phyloP scores from a whole-genome alignment of 2,113 vertebrate species.

The Atlantisia rogersi region DNA sequence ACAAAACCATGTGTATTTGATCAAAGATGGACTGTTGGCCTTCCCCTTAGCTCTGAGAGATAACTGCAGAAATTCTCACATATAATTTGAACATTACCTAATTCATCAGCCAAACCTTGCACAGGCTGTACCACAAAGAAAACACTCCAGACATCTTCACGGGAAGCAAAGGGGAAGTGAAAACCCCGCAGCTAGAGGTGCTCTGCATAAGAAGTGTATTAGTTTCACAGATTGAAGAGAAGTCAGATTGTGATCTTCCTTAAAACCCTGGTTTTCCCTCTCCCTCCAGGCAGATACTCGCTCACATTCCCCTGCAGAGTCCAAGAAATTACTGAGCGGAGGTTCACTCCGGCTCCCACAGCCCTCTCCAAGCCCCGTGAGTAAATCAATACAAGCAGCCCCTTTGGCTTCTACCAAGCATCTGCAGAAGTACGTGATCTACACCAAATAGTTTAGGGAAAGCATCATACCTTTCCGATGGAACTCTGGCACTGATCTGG shows the following conservation, averaged over 20 bases:
- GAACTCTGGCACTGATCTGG: not conserved
- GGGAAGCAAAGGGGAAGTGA: not conserved
- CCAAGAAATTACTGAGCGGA: conserved; percentile 43
- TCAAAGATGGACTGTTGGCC: not conserved
- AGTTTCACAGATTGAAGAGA: conserved; percentile 1
- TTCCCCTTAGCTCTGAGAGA: conserved; percentile 8
- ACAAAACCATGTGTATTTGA: conserved; percentile 29
- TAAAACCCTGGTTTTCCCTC: not conserved
- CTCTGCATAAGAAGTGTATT: conserved; percentile 7
- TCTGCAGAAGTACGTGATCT: not conserved
- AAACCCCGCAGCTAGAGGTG: conserved; percentile 3
- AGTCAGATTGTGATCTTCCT: conserved; percentile 45
- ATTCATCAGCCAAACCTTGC: not conserved
- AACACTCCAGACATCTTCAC: not conserved
- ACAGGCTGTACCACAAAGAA: not conserved
- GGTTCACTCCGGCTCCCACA: not conserved
- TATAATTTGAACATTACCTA: not conserved
- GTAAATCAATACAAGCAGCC: conserved; percentile 21
- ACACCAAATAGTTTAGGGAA: not conserved
- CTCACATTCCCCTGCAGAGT: conserved; percentile 23
- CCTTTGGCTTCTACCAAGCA: not conserved
- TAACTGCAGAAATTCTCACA: conserved; percentile 33
- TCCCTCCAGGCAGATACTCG: conserved; percentile 9
- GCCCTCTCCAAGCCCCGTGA: not conserved
- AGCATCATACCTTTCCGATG: not conserved